Percentiles rank a stretch among this genome's conserved stretches.
Conservation (phyloP, 2,113 vertebrate genomes). For the Perca fluviatilis region DNA sequence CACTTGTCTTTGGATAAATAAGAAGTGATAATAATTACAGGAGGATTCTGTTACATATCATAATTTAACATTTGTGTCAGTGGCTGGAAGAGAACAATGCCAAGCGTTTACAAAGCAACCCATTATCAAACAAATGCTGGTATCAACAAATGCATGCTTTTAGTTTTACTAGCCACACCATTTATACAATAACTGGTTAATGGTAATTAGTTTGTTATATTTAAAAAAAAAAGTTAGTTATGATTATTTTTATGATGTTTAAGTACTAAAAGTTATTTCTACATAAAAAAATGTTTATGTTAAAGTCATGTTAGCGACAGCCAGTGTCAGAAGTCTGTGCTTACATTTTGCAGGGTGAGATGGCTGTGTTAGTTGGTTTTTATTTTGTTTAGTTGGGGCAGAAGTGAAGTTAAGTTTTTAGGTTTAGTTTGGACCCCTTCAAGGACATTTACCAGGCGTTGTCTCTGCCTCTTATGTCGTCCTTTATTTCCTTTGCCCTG, state of each 20-base stretch:
- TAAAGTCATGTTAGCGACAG: conserved; percentile 36
- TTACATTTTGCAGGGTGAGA: conserved; percentile 19
- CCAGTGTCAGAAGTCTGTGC: conserved; percentile 14
- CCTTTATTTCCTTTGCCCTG: conserved; percentile 87
- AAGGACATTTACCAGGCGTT: conserved; percentile 84
- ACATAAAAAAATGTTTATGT: conserved; percentile 2
- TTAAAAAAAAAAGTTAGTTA: conserved; percentile 31
- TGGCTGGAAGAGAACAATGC: conserved; percentile 5
- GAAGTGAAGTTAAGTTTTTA: conserved; percentile 20
- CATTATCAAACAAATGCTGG: conserved; percentile 16
- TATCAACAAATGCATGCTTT: conserved; percentile 63
- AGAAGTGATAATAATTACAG: conserved; percentile 26
- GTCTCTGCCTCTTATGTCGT: conserved; percentile 85
- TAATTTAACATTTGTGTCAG: conserved; percentile 13
- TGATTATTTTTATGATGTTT: background rate
- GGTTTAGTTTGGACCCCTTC: conserved; percentile 58
- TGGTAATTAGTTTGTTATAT: conserved; percentile 9
- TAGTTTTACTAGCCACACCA: conserved; percentile 18
- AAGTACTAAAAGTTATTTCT: conserved; percentile 27
- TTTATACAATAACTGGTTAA: conserved; percentile 2
- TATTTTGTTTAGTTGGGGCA: conserved; percentile 23
- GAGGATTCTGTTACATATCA: background rate
- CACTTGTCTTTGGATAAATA: conserved; percentile 51
- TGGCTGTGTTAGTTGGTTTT: conserved; percentile 51
- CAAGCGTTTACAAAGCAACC: conserved; percentile 47